phyloP scores from a whole-genome alignment of 1,140 invertebrate species.

The Grapholita molesta region DNA sequence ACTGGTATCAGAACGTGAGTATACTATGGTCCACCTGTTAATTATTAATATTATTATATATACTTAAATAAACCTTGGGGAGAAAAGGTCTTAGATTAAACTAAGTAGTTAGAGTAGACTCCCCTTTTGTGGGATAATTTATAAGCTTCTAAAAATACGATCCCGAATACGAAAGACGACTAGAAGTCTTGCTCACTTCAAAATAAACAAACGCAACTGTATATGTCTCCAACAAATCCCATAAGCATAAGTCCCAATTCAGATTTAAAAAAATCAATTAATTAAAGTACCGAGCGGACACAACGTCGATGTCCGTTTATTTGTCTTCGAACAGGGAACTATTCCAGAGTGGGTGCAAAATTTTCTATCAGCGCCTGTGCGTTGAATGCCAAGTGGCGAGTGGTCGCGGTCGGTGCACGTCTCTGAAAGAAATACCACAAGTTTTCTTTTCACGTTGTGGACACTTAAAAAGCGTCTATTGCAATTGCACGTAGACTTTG shows the following conservation, averaged over 20 bases:
- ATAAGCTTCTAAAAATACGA: no score
- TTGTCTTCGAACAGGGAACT: slow-evolving; percentile 42
- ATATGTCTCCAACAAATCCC: neutral
- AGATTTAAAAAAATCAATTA: neutral
- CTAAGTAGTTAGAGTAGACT: no score
- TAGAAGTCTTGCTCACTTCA: no score
- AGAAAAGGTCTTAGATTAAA: no score
- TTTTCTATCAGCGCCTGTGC: slow-evolving; percentile 44
- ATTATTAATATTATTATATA: no score
- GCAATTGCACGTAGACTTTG: neutral
- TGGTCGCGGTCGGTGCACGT: slow-evolving; percentile 20
- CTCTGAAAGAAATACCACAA: slow-evolving; percentile 4
- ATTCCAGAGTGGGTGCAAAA: slow-evolving; percentile 52
- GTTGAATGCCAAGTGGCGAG: slow-evolving; percentile 49
- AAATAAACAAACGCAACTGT: neutral
- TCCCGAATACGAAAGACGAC: no score
- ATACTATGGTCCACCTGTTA: no score
- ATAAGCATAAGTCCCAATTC: neutral
- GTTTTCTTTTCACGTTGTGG: neutral
- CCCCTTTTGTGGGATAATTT: no score
- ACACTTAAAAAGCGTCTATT: neutral
- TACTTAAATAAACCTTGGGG: no score
- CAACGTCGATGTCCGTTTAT: slow-evolving; percentile 23
- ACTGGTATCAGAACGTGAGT: no score
- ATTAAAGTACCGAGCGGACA: neutral